Conservation (phyloP, 2,797 vertebrate species). For the Acrossocheilus fasciatus region DNA sequence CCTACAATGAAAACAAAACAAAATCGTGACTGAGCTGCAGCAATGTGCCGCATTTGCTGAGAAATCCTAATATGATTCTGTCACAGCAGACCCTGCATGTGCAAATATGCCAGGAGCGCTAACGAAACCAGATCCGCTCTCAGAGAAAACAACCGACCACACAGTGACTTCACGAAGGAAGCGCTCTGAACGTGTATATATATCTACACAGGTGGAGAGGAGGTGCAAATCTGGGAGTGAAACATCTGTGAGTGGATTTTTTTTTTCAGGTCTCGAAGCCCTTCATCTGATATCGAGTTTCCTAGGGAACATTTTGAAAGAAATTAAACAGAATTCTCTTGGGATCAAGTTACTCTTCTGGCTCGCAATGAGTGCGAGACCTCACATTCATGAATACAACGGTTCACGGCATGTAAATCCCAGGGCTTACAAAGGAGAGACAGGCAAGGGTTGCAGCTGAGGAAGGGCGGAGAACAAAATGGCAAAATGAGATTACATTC, state of each 20-base stretch:
- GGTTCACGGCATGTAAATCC: slow-evolving; percentile 32
- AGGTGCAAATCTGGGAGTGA: slow-evolving; percentile 1
- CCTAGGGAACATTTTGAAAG: slow-evolving; percentile 44
- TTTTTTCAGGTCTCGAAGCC: slow-evolving; percentile 27
- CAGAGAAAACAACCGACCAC: slow-evolving; percentile 5
- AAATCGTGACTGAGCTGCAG: slow-evolving; percentile 24
- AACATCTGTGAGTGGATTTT: slow-evolving; percentile 30
- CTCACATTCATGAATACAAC: slow-evolving; percentile 45
- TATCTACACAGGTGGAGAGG: slow-evolving; percentile 26
- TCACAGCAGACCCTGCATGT: slow-evolving; percentile 30
- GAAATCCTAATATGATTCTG: slow-evolving; percentile 48
- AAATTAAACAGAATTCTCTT: slow-evolving; percentile 51
- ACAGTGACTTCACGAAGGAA: slow-evolving; percentile 20
- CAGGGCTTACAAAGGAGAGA: slow-evolving; percentile 32
- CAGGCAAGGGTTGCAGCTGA: not conserved
- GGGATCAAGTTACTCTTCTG: slow-evolving; percentile 53
- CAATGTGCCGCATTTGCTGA: slow-evolving; percentile 28
- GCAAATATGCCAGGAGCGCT: slow-evolving; percentile 38
- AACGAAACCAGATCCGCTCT: slow-evolving; percentile 6
- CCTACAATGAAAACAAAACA: not conserved
- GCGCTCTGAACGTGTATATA: slow-evolving; percentile 13
- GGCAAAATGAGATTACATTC: slow-evolving; percentile 6
- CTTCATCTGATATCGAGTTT: slow-evolving; percentile 47
- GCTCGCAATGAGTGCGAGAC: slow-evolving; percentile 35
- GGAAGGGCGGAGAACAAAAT: slow-evolving; percentile 11